Evolutionary conservation across 2,888 invertebrate genomes (phyloP), one percentile per base, ranked within the genome.

Genomic region (Gymnocheta viridis): DNA sequence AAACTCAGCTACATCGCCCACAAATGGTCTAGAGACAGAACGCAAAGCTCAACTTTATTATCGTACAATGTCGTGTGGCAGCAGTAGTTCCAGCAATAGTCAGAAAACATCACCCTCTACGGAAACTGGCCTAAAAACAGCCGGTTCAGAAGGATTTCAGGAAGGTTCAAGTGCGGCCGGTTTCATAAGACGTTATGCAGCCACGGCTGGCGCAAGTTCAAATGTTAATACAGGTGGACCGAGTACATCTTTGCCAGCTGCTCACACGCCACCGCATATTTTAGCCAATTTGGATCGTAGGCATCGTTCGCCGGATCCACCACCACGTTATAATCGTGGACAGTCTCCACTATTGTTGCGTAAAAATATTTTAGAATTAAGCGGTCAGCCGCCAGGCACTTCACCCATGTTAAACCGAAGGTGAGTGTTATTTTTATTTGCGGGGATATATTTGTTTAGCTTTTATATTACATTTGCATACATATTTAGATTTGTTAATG

Each of bases 231-330:
- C 87, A 24, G 82, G 86, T 70, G 67, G 78, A 22, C 54, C 74
- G 12, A 67, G 38, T 38, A 44, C 72, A 17, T 70, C 83, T 10
- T 41, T 84, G 38, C 81, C 77, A 83, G 83, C 60, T 82, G 87
- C 74, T 24, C 72, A 73, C 78, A 64, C 90, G 9, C 89, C 89
- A 78, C 89, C 90, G 1, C 91, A 90, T 83, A 84, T 90, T 32
- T 60, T 91, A 32, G 88, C 90, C 6, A 90, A 90, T 2, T 84
- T 90, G 29, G 90, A 90, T 87, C 88, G 91, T 2, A 86, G 93
- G 70, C 93, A 94, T 89, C 93, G 94, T 85, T 94, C 94, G 88
- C 94, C 94, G 27, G 94, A 94, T 90, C 94, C 94, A 22, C 94
- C 94, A 81, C 94, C 94, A 86, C 92, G 92, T 56, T 92, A 90